Base-by-base conservation (phyloP, 1,140 invertebrate species). In the Rhagoletis pomonella region DNA sequence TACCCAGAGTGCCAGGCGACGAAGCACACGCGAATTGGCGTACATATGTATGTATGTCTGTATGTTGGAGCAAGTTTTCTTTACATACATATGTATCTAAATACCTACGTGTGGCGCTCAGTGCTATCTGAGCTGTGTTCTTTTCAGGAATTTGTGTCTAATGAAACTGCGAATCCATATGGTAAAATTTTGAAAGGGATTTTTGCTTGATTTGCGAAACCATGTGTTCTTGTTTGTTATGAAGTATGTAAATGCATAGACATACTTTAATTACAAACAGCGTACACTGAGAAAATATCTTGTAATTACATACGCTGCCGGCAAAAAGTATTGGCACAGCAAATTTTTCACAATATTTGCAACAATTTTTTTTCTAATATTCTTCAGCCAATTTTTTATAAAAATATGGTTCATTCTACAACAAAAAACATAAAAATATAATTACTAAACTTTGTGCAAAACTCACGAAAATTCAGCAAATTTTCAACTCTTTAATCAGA, bases 141-240 rank as follows among this genome's bases (percentile, higher is more conserved):
- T 55, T 55, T 9, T 4, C n/a, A 10, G 44, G 17, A 44, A 19
- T 81, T 58, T 29, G 47, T 55, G n/a, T 47, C 19, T 81, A 81
- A 81, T 81, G 73, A 81, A 81, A 81, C 50, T 81, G 50, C 73
- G 73, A 19, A 29, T 81, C 73, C 47, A 81, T 81, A 81, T 81
- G 73, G 73, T 81, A 29, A 19, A 81, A 9, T 55, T 81, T 81
- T 19, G 47, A 1, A 5, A 10, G 73, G 42, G 47, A 81, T 81
- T 81, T n/a, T 81, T 58, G 50, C 47, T 81, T 81, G 73, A 81
- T 55, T 81, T 81, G 44, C 50, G 5, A 29, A 81, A 81, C 73
- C 73, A 81, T 81, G 47, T 81, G 73, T 29, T 50, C 3, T 29
- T 81, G 73, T 81, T 81, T 81, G 73, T 42, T 42, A 81, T 81